Percentiles rank a stretch among this genome's conserved stretches.
phyloP scores from a whole-genome alignment of 2,888 invertebrate species.

The Andrena fulva region DNA sequence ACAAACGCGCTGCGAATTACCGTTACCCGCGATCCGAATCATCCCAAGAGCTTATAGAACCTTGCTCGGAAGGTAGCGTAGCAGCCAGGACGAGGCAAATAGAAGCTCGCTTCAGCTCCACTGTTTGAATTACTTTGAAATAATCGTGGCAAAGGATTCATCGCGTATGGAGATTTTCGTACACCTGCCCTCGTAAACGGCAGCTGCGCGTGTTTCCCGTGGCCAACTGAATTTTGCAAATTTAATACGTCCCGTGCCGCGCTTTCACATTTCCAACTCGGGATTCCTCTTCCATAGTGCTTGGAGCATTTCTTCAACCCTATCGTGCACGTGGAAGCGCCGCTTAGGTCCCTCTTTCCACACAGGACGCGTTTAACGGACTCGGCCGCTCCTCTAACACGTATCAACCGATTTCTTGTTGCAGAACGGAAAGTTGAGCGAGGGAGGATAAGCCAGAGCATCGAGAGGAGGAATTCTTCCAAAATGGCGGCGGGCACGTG shows the following conservation, averaged over 20 bases:
- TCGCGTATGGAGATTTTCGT: neutral
- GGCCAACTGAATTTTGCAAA: neutral
- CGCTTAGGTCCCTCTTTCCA: neutral
- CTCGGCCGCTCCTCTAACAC: neutral
- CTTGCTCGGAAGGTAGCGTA: neutral
- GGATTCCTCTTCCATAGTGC: too few species aligned
- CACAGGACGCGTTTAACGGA: neutral
- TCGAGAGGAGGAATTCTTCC: constrained; percentile 42
- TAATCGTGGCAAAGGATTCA: neutral
- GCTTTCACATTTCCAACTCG: neutral
- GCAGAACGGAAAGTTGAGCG: constrained; percentile 14
- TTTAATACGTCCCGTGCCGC: neutral
- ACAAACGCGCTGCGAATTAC: constrained; percentile 20
- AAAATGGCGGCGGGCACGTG: constrained; percentile 80
- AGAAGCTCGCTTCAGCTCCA: neutral
- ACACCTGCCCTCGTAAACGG: neutral
- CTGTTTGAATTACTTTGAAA: neutral
- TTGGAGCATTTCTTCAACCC: too few species aligned
- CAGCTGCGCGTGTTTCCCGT: constrained; percentile 4
- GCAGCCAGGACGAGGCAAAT: neutral
- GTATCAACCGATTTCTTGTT: constrained; percentile 9
- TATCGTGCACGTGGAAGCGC: too few species aligned
- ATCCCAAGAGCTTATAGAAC: constrained; percentile 6
- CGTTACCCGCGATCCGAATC: constrained; percentile 25
- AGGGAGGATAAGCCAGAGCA: neutral